Conservation (phyloP, 2,113 vertebrate species). For the Mohoua ochrocephala region DNA sequence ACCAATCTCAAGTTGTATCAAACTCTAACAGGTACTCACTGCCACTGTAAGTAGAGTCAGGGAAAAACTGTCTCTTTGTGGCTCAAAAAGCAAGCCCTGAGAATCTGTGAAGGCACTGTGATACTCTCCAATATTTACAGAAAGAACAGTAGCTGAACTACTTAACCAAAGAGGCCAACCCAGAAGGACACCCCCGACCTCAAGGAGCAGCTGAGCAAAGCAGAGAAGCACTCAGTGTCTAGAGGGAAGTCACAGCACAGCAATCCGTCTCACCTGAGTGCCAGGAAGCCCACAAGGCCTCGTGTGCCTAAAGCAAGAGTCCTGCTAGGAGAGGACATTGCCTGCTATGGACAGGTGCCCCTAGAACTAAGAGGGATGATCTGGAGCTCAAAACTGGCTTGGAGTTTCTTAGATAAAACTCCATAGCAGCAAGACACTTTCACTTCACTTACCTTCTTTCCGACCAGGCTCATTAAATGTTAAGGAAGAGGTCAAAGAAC, state of each 20-base stretch:
- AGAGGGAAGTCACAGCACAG: not conserved
- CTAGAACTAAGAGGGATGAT: not conserved
- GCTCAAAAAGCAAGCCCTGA: not conserved
- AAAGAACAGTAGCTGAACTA: not conserved
- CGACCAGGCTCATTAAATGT: not conserved
- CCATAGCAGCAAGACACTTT: not conserved
- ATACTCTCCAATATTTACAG: not conserved
- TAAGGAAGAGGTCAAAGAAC: not conserved
- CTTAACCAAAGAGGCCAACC: not conserved
- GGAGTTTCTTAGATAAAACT: not conserved
- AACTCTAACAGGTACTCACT: not conserved
- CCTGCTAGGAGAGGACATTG: not conserved
- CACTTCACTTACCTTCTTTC: not conserved
- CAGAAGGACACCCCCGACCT: not conserved
- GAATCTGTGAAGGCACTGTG: not conserved
- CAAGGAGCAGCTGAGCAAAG: not conserved
- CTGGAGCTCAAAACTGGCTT: not conserved
- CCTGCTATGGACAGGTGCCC: not conserved
- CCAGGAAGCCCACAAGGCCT: not conserved
- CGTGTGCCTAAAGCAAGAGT: not conserved
- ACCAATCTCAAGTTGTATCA: not conserved
- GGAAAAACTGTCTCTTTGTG: not conserved
- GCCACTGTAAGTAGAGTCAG: not conserved
- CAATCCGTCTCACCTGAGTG: not conserved
- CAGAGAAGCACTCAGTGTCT: not conserved